Evolutionary conservation across 2,888 invertebrate species (phyloP).

Genomic region (Drosophila sordidula): DNA sequence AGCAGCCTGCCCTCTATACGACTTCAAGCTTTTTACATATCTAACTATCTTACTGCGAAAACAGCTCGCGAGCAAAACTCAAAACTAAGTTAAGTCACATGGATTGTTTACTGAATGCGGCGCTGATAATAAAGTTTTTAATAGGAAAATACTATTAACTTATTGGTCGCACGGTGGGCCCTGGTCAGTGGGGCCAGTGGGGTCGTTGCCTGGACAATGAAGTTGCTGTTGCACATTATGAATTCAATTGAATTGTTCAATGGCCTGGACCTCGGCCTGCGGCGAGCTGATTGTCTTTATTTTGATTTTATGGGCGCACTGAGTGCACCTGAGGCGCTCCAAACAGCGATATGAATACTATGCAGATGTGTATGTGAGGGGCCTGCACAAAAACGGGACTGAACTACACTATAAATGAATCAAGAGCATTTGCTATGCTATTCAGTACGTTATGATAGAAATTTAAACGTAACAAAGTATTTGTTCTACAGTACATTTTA

Average conservation of each 20-base stretch:
- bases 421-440: no score
- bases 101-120: slow-evolving; percentile 33
- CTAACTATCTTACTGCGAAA: slow-evolving; percentile 63
- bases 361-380: slow-evolving; percentile 31
- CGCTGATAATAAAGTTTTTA: slow-evolving; percentile 76
- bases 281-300: slow-evolving; percentile 57
- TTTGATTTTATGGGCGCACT: slow-evolving; percentile 71
- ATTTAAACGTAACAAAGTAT: not conserved
- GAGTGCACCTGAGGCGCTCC: slow-evolving; percentile 60
- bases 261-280: slow-evolving; percentile 43
- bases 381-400: not conserved
- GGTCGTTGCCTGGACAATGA: slow-evolving; percentile 24
- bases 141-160: slow-evolving; percentile 78
- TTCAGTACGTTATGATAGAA: not conserved
- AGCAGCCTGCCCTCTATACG: slow-evolving; percentile 3
- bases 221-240: slow-evolving; percentile 52
- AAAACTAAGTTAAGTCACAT: slow-evolving; percentile 29
- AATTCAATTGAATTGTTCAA: slow-evolving; percentile 79
- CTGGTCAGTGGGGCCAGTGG: slow-evolving; percentile 36
- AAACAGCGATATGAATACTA: slow-evolving; percentile 49
- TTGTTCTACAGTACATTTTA: no score
- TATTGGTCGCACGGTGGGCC: slow-evolving; percentile 68
- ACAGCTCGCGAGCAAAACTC: slow-evolving; percentile 18
- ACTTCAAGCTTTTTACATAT: slow-evolving; percentile 68
- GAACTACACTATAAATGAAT: no score